Base-by-base conservation (phyloP, 1,140 invertebrate genomes). In the Zaprionus camerounensis region DNA sequence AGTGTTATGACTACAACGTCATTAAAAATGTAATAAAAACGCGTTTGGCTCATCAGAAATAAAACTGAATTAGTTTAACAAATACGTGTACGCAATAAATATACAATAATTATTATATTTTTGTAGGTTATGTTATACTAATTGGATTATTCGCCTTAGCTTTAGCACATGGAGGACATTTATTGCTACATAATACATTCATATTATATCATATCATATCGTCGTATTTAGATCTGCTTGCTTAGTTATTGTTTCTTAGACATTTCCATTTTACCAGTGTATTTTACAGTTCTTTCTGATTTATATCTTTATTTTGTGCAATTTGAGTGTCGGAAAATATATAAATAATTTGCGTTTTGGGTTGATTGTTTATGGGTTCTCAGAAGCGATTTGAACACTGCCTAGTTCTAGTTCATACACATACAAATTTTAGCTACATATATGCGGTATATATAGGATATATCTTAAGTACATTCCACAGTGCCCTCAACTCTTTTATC, bases 161-260 rank as follows among this genome's bases (percentile, higher is more conserved):
- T 92, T 92, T 92, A 92, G 91, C 91, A 92, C 91, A 92, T 92
- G 91, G 91, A 92, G 91, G 87, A 90, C 84, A 82, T 90, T 86
- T 85, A 87, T 85, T 72, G 73, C 84, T 91, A 92, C 72, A 73
- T 90, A 88, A 90, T 90, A 90, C 84, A 87, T 76, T 81, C 61
- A 81, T 69, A 73, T 61, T 72, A 34, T 59, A 31, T 53, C 36
- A 34, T 51, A 51, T 46, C 17, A 46, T 46, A 46, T 46, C 2
- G 22, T 24, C 38, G 53, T 73, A 66, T 75, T 61, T 67, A 77
- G 80, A 17, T 17, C 41, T 46, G 41, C 41, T 46, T 46, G 41
- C 41, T 46, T 17, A 17, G 41, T 17, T 46, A 13, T 55, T 41
- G 49, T 61, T 28, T 70, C 38, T 26, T 57, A 28, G 55, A 20